phyloP scores from a whole-genome alignment of 2,888 invertebrate species.

The Bimastos eiseni region DNA sequence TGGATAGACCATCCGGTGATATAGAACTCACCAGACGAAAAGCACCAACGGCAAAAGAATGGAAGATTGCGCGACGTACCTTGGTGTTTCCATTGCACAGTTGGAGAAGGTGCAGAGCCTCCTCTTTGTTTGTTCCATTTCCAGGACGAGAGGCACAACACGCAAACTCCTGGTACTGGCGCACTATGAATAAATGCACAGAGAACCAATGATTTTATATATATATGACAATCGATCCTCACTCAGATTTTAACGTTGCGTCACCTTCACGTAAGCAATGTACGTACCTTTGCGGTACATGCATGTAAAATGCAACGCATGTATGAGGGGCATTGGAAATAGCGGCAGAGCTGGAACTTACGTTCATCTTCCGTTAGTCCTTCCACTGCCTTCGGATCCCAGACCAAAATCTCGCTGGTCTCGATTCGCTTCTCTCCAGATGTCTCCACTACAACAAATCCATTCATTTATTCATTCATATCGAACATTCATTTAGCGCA shows the following conservation, averaged over 20 bases:
- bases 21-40: not conserved
- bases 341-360: not conserved
- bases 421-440: not conserved
- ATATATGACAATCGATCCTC: not conserved
- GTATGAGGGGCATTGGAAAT: too few species aligned
- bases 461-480: too few species aligned
- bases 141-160: constrained; percentile 92
- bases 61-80: constrained; percentile 21
- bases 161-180: constrained; percentile 91
- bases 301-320: too few species aligned
- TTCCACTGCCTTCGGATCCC: not conserved
- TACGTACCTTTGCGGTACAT: too few species aligned
- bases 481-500: too few species aligned
- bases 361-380: not conserved
- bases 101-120: constrained; percentile 80
- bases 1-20: not conserved
- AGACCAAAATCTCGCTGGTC: not conserved
- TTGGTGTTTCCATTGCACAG: constrained; percentile 40
- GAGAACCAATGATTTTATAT: too few species aligned
- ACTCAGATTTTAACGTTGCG: too few species aligned
- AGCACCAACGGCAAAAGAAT: not conserved
- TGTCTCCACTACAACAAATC: not conserved
- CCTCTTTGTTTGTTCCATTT: constrained; percentile 90
- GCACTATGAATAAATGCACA: constrained; percentile 68
- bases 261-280: too few species aligned